Percentiles rank a stretch among this genome's conserved stretches.
phyloP scores from a whole-genome alignment of 2,113 vertebrate species.

The Hemicordylus capensis region DNA sequence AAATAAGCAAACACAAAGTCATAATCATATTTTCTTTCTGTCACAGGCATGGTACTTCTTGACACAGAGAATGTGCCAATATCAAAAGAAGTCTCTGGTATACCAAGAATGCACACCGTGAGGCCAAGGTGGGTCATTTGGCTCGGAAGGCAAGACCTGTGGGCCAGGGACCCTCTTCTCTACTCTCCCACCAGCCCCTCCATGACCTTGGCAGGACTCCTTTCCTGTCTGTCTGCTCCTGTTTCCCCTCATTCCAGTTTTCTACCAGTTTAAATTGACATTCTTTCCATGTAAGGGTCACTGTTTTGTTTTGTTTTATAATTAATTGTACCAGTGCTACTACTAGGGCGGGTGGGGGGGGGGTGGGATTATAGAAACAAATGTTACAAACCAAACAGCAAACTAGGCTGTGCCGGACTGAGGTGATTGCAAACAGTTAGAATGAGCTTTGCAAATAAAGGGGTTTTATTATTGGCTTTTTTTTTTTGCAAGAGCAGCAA shows the following conservation, averaged over 20 bases:
- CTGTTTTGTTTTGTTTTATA: background rate
- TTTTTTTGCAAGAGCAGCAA: constrained; percentile 26
- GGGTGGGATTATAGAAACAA: background rate
- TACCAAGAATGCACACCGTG: background rate
- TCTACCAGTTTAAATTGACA: background rate
- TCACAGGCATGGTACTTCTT: background rate
- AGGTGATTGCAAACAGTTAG: constrained; percentile 39
- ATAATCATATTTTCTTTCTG: background rate
- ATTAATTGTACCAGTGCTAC: background rate
- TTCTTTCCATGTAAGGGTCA: background rate
- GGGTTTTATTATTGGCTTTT: constrained; percentile 11
- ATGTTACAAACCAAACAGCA: background rate
- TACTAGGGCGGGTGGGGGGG: no score
- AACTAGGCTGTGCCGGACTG: background rate
- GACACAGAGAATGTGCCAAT: background rate
- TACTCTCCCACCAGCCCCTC: background rate
- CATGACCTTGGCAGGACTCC: background rate
- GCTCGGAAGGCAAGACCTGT: no score
- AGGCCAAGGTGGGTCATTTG: background rate
- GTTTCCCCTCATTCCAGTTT: background rate
- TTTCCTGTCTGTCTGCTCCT: background rate
- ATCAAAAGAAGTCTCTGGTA: background rate
- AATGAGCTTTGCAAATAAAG: constrained; percentile 24
- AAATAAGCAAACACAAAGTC: background rate
- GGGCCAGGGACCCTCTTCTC: no score